Evolutionary conservation across 2,113 vertebrate genomes (phyloP).

Genomic region (Amphiprion percula): DNA sequence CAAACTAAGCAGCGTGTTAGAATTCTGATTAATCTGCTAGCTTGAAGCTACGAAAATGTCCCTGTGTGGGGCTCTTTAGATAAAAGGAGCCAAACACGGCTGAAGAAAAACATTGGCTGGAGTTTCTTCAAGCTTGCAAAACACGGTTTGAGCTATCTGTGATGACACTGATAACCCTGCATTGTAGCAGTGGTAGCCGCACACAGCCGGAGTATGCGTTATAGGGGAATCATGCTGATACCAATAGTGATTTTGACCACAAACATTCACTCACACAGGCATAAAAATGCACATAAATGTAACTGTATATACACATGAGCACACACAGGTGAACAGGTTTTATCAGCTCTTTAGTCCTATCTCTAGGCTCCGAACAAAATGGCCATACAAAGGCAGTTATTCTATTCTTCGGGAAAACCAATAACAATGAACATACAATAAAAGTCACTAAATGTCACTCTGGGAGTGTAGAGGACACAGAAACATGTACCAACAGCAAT

Average conservation of each 20-base stretch:
- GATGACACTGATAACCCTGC: slow-evolving; percentile 68
- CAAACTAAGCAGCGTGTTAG: not conserved
- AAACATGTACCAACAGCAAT: slow-evolving; percentile 30
- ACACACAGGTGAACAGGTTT: not conserved
- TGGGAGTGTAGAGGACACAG: slow-evolving; percentile 6
- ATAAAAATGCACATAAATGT: not conserved
- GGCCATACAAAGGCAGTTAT: not conserved
- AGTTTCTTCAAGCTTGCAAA: slow-evolving; percentile 44
- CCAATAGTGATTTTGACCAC: not conserved
- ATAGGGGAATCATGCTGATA: not conserved
- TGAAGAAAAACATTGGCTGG: slow-evolving; percentile 8
- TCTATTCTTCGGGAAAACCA: slow-evolving; percentile 20
- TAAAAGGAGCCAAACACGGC: slow-evolving; percentile 38
- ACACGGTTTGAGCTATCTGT: slow-evolving; percentile 44
- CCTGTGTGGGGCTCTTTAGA: slow-evolving; percentile 23
- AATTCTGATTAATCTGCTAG: slow-evolving; percentile 34
- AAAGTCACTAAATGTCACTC: slow-evolving; percentile 13
- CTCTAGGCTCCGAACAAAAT: not conserved
- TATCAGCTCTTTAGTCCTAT: not conserved
- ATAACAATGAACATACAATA: slow-evolving; percentile 25
- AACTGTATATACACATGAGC: not conserved
- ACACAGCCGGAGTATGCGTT: slow-evolving; percentile 24
- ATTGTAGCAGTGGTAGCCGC: slow-evolving; percentile 22
- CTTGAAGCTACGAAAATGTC: slow-evolving; percentile 42
- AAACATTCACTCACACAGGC: not conserved